Conservation (phyloP, 2,797 vertebrate species). For the Liasis olivaceus region DNA sequence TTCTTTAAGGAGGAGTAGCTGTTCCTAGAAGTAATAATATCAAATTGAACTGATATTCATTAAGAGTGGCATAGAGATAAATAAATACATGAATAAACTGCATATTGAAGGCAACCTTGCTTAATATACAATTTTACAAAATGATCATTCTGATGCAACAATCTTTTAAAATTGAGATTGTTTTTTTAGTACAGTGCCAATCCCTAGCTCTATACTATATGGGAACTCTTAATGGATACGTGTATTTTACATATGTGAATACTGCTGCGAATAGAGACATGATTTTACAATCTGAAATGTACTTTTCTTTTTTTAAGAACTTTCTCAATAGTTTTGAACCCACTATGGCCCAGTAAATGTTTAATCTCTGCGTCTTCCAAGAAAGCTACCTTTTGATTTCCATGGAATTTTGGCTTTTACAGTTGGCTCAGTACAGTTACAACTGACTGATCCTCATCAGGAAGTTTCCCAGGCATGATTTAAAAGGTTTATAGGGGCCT, state of each 20-base stretch:
- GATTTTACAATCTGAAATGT: slow-evolving; percentile 40
- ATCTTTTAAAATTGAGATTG: slow-evolving; percentile 2
- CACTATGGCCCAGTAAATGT: slow-evolving; percentile 26
- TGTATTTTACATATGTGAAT: not conserved
- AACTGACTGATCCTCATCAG: slow-evolving; percentile 61
- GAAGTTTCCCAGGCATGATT: slow-evolving; percentile 63
- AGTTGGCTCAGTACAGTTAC: slow-evolving; percentile 4
- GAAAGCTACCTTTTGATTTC: slow-evolving; percentile 46
- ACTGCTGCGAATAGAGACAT: slow-evolving; percentile 37
- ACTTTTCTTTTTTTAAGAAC: not conserved
- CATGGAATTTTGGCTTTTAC: slow-evolving; percentile 46
- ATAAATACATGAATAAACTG: not conserved
- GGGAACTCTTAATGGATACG: slow-evolving; percentile 22
- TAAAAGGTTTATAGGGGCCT: slow-evolving; percentile 42
- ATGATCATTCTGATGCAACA: not conserved
- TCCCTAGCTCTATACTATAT: not conserved
- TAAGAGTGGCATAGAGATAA: not conserved
- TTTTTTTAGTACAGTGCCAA: not conserved
- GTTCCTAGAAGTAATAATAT: not conserved
- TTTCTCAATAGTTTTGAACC: slow-evolving; percentile 38
- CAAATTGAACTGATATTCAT: not conserved
- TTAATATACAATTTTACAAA: not conserved
- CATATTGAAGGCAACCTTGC: not conserved
- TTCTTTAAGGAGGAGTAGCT: not conserved
- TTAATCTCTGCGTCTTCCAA: slow-evolving; percentile 47